Percentiles rank a stretch among this genome's conserved stretches.
Conservation (phyloP, 2,888 invertebrate genomes). For the Polymixis flavicincta region DNA sequence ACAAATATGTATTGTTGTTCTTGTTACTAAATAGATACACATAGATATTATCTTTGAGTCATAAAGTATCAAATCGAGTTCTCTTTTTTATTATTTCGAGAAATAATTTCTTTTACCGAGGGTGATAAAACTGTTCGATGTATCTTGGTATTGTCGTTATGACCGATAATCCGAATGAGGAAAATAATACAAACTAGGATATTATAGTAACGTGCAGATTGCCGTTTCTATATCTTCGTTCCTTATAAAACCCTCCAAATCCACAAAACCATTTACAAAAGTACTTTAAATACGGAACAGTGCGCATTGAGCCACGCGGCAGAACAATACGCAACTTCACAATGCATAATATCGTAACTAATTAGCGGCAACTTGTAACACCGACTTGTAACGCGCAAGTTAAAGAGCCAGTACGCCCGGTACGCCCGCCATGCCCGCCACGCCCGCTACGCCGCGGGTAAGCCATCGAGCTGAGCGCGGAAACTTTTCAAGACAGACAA, state of each 20-base stretch:
- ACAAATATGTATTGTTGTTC: background rate
- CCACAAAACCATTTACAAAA: conserved; percentile 14
- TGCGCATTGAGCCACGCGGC: conserved; percentile 21
- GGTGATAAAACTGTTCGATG: background rate
- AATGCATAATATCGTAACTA: conserved; percentile 70
- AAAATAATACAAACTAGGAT: too few relatives aligned
- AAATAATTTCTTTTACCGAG: background rate
- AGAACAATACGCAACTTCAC: conserved; percentile 58
- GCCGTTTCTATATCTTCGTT: background rate
- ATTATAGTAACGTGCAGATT: background rate
- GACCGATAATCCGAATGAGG: background rate
- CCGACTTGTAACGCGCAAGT: conserved; percentile 51
- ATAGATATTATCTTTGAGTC: background rate
- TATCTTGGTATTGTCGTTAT: background rate
- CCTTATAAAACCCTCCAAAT: background rate
- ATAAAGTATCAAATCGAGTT: background rate
- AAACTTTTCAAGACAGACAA: conserved; percentile 69
- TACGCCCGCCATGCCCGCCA: conserved; percentile 23
- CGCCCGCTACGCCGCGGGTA: conserved; percentile 28
- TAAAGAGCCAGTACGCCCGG: conserved; percentile 54
- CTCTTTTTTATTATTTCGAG: too few relatives aligned
- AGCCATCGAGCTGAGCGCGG: conserved; percentile 18
- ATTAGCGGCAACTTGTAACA: conserved; percentile 64
- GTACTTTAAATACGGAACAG: conserved; percentile 7
- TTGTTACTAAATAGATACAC: background rate